Base-by-base conservation (phyloP, 2,797 vertebrate species). In the Enteromius mattozi region DNA sequence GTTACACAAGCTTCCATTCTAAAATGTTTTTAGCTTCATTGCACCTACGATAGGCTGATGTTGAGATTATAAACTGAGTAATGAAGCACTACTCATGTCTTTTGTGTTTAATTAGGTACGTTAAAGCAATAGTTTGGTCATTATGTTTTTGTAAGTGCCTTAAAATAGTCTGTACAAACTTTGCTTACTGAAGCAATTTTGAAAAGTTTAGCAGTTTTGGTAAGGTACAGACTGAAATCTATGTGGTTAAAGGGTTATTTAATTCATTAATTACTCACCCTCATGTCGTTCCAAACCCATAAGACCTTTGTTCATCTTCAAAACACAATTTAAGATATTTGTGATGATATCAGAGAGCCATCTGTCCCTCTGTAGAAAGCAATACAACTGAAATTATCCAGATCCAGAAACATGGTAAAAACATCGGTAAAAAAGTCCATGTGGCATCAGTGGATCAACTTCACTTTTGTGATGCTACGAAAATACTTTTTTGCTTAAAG, bases 1-100 rank as follows among this genome's bases (percentile, higher is more conserved):
- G n/a, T 71, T 78, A 76, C 40, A 35, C 30, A 68, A 81, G 71
- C 80, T 86, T 74, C 19, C 24, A 56, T 61, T 81, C 54, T 47
- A 79, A 80, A 78, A 37, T 47, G 21, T 24, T 24, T 35, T 75
- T 42, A 72, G 51, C 40, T 80, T 82, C 19, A 33, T 69, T 21
- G 30, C 6, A 40, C 16, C 63, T 78, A 40, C 40, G 21, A 81
- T n/a, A 5, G 27, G 61, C 45, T 70, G 14, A 47, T 47, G n/a
- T 24, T 42, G 79, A 75, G 49, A 71, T 27, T 63, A 19, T 82
- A 65, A 70, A 24, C 42, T 49, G 30, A n/a, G 35, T 59, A 77
- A 47, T 37, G 65, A 37, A 33, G 37, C 69, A 47, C 21, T 33
- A 8, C 61, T 74, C 14, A 16, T 0, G 4, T 81, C 9, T 75